Evolutionary conservation across 2,797 vertebrate genomes (phyloP).

Genomic region (Miichthys miiuy): DNA sequence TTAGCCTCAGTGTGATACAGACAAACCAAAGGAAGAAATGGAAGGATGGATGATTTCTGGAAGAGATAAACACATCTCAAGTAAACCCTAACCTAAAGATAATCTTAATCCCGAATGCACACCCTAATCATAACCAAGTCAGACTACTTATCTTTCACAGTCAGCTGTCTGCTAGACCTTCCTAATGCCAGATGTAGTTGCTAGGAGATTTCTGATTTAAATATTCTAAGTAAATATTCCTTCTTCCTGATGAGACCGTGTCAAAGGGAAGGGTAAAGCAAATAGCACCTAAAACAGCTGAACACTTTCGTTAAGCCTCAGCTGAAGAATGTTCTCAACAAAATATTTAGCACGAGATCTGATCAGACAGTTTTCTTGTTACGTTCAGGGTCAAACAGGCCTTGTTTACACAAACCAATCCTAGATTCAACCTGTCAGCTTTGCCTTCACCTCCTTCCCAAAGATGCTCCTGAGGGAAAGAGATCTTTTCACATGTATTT

Average conservation of each 20-base stretch:
- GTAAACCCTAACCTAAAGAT: not conserved
- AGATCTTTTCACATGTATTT: constrained; percentile 39
- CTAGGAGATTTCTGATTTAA: constrained; percentile 22
- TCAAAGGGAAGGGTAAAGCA: not conserved
- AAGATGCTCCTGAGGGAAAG: not conserved
- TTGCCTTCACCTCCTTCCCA: constrained; percentile 6
- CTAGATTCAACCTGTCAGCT: constrained; percentile 37
- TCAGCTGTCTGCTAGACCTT: not conserved
- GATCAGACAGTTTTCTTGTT: constrained; percentile 9
- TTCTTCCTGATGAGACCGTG: too few relatives aligned
- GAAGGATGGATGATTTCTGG: too few relatives aligned
- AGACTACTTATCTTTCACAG: not conserved
- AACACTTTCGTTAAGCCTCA: not conserved
- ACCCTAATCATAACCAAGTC: not conserved
- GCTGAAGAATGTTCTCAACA: constrained; percentile 10
- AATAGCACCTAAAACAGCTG: not conserved
- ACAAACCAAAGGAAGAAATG: too few relatives aligned
- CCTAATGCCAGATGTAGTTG: constrained; percentile 16
- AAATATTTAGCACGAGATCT: not conserved
- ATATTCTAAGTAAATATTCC: too few relatives aligned
- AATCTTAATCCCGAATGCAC: not conserved
- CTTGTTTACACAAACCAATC: constrained; percentile 9
- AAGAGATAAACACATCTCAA: not conserved
- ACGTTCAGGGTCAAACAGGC: constrained; percentile 9
- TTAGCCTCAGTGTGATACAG: too few relatives aligned